Conservation (phyloP, 2,113 vertebrate genomes). For the Felis chaus region DNA sequence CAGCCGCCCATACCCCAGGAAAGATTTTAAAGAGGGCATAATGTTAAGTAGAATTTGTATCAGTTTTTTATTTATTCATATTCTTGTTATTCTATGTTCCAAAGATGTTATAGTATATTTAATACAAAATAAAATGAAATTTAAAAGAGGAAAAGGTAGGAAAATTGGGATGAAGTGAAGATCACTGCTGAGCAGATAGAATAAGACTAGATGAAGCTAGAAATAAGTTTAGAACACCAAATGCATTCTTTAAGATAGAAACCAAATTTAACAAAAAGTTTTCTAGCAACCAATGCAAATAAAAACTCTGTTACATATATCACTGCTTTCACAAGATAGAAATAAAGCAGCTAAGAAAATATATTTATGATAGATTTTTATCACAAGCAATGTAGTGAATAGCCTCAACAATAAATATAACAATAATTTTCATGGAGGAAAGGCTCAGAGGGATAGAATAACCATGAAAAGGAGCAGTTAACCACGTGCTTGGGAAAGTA, state of each 20-base stretch:
- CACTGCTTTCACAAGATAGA: not conserved
- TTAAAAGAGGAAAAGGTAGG: not conserved
- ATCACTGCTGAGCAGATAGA: not conserved
- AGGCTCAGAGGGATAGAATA: not conserved
- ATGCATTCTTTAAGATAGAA: not conserved
- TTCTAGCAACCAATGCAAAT: not conserved
- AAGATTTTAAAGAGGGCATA: not conserved
- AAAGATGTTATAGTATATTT: not conserved
- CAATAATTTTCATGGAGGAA: not conserved
- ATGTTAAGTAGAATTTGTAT: not conserved
- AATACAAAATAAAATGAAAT: not conserved
- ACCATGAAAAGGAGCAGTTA: not conserved
- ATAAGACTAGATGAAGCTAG: not conserved
- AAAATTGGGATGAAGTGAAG: not conserved
- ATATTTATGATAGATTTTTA: not conserved
- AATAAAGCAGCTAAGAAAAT: not conserved
- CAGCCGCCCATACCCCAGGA: not conserved
- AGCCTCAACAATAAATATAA: constrained; percentile 1
- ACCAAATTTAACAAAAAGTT: not conserved
- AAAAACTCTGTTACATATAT: not conserved
- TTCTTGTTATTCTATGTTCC: not conserved
- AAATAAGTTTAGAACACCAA: not conserved
- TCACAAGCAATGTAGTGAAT: not conserved
- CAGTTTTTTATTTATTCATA: not conserved
- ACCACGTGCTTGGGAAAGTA: not conserved